Evolutionary conservation across 53 echinoderm and acorn worm species (phyloP).

Genomic region (Mesocentrotus franciscanus): DNA sequence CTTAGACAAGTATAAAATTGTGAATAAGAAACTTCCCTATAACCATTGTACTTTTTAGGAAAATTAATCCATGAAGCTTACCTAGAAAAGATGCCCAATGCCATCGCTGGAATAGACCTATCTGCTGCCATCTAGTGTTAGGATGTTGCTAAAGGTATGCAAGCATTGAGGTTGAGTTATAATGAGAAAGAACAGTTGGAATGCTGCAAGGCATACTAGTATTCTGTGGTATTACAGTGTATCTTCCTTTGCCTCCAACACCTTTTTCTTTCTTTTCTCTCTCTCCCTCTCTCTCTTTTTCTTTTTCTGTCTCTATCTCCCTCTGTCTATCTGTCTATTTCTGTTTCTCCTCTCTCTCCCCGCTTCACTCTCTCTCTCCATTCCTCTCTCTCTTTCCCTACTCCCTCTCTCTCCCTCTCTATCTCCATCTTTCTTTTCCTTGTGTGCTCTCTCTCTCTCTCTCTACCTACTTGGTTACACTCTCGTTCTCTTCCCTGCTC

Average conservation of each 20-base stretch:
- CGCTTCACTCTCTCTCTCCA: neutral
- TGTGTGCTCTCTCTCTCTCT: neutral
- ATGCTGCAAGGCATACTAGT: neutral
- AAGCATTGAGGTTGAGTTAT: neutral
- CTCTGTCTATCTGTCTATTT: too few relatives aligned
- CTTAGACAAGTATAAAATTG: too few relatives aligned
- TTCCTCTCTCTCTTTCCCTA: neutral
- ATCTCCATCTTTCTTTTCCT: neutral
- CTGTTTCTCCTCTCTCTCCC: neutral
- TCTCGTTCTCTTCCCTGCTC: neutral
- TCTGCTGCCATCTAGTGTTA: conserved; percentile 49
- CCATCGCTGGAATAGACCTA: neutral
- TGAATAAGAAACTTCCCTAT: too few relatives aligned
- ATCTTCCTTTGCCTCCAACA: neutral
- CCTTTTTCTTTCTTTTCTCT: neutral
- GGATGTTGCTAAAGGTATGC: neutral
- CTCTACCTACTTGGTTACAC: neutral
- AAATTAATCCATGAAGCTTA: too few relatives aligned
- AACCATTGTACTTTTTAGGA: too few relatives aligned
- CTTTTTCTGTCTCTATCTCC: neutral
- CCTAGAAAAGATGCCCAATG: neutral
- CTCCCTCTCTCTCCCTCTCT: neutral
- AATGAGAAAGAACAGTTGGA: neutral
- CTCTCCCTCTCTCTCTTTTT: neutral
- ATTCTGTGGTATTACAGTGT: neutral